These are phyloP conservation scores for Drosophila nr. fundita DNA, from an alignment of 2,888 invertebrate species.

Conservation along the genomic window DNA sequence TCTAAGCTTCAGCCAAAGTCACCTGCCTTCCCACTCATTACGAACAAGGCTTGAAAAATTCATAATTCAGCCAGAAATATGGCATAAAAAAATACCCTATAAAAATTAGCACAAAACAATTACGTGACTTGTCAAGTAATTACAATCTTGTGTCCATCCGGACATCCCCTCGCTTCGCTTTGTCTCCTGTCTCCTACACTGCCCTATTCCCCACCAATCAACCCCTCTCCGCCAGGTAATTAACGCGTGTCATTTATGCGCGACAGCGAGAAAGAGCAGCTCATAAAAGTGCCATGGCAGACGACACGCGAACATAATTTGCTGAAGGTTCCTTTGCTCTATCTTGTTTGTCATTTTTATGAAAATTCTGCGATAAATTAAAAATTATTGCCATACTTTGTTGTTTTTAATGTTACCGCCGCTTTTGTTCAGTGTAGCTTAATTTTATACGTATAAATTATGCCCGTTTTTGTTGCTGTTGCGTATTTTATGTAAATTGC, in stretches of 20 bases:
- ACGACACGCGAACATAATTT: constrained; percentile 77
- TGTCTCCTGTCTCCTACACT: constrained; percentile 33
- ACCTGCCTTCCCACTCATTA: constrained; percentile 8
- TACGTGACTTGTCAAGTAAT: constrained; percentile 83
- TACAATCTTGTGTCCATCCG: constrained; percentile 72
- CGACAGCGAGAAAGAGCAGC: constrained; percentile 51
- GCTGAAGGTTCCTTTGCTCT: constrained; percentile 43
- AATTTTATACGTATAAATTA: constrained; percentile 56
- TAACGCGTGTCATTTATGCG: constrained; percentile 75
- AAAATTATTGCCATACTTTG: constrained; percentile 73
- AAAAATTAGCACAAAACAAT: constrained; percentile 62
- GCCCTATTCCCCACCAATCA: background rate
- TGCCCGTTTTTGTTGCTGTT: constrained; percentile 12
- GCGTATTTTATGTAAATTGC: constrained; percentile 67
- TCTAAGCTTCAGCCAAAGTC: background rate
- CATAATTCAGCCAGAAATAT: constrained; percentile 18
- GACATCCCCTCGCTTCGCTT: constrained; percentile 40
- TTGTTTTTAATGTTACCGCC: constrained; percentile 40
- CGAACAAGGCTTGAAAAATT: constrained; percentile 13
- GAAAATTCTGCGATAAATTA: constrained; percentile 76
- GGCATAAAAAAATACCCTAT: background rate
- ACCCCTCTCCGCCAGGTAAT: constrained; percentile 56
- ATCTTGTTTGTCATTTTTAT: constrained; percentile 59
- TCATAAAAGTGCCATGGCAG: constrained; percentile 72
- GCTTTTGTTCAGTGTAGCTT: constrained; percentile 64